Conservation (phyloP, 2,113 vertebrate genomes). For the Riparia riparia region DNA sequence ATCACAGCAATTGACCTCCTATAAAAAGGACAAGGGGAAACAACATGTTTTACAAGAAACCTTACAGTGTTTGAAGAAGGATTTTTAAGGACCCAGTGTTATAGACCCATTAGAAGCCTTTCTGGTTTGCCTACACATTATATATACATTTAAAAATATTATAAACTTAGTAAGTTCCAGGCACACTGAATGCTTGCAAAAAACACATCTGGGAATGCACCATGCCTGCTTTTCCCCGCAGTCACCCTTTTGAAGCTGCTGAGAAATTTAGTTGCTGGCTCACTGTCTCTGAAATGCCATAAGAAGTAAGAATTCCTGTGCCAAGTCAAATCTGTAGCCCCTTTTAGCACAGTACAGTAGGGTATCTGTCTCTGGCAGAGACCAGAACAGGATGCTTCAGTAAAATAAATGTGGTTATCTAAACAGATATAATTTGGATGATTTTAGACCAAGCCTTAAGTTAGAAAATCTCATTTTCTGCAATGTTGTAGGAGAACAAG, state of each 20-base stretch:
- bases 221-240: background rate
- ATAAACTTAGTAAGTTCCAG: background rate
- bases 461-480: background rate
- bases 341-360: background rate
- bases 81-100: background rate
- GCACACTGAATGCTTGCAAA: background rate
- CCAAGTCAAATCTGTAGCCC: background rate
- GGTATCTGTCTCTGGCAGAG: background rate
- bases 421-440: background rate
- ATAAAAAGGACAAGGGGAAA: background rate
- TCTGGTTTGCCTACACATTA: background rate
- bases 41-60: background rate
- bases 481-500: background rate
- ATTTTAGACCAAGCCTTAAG: background rate
- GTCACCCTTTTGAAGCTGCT: background rate
- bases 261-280: background rate
- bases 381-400: slow-evolving; percentile 1
- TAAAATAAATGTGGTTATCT: background rate
- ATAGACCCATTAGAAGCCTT: background rate
- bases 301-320: background rate
- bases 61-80: background rate
- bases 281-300: background rate
- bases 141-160: background rate
- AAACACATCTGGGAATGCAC: background rate
- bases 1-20: background rate